Evolutionary conservation across 2,797 vertebrate species (phyloP).

Genomic region (Sebastolobus alascanus): DNA sequence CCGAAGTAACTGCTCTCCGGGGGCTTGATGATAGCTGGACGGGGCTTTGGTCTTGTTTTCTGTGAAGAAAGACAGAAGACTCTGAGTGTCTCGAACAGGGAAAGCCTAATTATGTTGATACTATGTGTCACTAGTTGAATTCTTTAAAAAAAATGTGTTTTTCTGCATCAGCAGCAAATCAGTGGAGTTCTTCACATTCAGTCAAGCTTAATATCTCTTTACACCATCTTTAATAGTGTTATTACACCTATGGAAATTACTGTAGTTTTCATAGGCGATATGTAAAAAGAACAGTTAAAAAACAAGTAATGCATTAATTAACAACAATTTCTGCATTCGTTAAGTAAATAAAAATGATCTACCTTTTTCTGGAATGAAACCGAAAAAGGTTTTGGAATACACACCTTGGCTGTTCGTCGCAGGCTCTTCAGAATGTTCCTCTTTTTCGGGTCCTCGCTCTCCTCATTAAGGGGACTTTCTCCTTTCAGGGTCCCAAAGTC

Average conservation of each 20-base stretch:
- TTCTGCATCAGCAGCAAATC: not conserved
- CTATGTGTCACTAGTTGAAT: not conserved
- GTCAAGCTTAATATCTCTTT: not conserved
- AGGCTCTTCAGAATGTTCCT: constrained; percentile 96
- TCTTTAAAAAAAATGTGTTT: constrained; percentile 22
- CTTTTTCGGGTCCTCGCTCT: constrained; percentile 93
- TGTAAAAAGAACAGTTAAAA: not conserved
- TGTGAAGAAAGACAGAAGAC: constrained; percentile 62
- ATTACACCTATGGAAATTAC: not conserved
- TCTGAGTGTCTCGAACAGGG: constrained; percentile 17
- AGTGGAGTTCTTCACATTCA: not conserved
- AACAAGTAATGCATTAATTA: not conserved
- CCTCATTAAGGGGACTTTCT: constrained; percentile 89
- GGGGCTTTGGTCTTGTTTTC: constrained; percentile 94
- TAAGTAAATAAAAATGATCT: not conserved
- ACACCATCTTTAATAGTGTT: not conserved
- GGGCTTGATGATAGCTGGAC: constrained; percentile 93
- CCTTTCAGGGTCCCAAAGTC: constrained; percentile 90
- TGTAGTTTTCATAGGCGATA: not conserved
- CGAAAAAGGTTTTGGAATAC: constrained; percentile 21
- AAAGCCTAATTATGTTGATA: constrained; percentile 11
- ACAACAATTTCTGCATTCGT: not conserved
- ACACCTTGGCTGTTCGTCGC: constrained; percentile 93
- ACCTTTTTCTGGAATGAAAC: not conserved
- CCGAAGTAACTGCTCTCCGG: constrained; percentile 95